A percentile compares a stretch with the other conserved stretches of the same genome.
phyloP scores from a whole-genome alignment of 2,113 vertebrate genomes.

The Microcebus griseorufus region DNA sequence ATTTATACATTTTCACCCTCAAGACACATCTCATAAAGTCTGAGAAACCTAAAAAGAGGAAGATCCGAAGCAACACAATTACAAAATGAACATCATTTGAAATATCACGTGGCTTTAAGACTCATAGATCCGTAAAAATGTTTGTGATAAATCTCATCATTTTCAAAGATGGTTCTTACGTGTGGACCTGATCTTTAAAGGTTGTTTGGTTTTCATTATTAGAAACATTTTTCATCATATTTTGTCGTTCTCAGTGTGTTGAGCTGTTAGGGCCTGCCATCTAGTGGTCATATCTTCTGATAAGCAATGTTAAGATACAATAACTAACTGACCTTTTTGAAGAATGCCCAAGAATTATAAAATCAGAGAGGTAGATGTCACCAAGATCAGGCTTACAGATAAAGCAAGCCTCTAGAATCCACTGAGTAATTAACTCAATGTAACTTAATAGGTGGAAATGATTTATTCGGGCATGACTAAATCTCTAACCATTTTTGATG shows the following conservation, averaged over 20 bases:
- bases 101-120: conserved; percentile 64
- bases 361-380: neutral
- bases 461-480: neutral
- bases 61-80: neutral
- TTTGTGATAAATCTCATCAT: conserved; percentile 75
- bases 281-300: conserved; percentile 60
- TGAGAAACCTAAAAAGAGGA: conserved; percentile 29
- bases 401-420: neutral
- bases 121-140: conserved; percentile 69
- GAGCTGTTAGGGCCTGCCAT: conserved; percentile 75
- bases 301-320: neutral
- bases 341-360: neutral
- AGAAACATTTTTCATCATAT: conserved; percentile 81
- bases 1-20: conserved; percentile 49
- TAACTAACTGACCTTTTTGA: neutral
- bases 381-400: neutral
- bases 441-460: neutral
- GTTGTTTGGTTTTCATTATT: conserved; percentile 82
- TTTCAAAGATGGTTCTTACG: conserved; percentile 72
- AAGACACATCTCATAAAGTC: conserved; percentile 21
- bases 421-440: neutral
- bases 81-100: conserved; percentile 67
- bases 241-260: neutral
- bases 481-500: neutral
- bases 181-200: conserved; percentile 81